Percentiles rank a stretch among this genome's conserved stretches.
phyloP scores from a whole-genome alignment of 2,113 vertebrate species.

The Pterophyllum scalare region DNA sequence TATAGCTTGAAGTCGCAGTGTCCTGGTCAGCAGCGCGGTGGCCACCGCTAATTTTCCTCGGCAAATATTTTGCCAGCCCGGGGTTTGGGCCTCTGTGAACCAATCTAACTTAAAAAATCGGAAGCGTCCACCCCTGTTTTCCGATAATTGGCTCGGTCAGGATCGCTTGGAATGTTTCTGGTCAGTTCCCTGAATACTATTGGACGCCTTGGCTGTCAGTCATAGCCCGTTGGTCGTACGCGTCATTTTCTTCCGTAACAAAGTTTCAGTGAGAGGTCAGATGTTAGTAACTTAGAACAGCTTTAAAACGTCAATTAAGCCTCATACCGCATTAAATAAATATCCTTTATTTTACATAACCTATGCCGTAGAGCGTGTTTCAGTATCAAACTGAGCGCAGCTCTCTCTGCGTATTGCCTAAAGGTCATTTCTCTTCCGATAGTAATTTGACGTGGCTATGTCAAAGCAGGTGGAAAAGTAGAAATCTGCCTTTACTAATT shows the following conservation, averaged over 20 bases:
- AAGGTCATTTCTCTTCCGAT: conserved; percentile 21
- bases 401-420: not conserved
- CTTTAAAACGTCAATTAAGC: not conserved
- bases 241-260: conserved; percentile 77
- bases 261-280: conserved; percentile 79
- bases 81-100: conserved; percentile 79
- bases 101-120: conserved; percentile 70
- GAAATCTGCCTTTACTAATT: not conserved
- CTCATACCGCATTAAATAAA: not conserved
- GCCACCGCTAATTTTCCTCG: conserved; percentile 55
- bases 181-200: conserved; percentile 60
- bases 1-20: not conserved
- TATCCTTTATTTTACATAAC: not conserved
- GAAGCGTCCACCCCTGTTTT: conserved; percentile 29
- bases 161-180: conserved; percentile 62
- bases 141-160: conserved; percentile 68
- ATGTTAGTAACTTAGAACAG: conserved; percentile 59
- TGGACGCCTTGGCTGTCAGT: conserved; percentile 71
- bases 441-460: conserved; percentile 66
- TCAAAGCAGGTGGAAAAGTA: conserved; percentile 39
- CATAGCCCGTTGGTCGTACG: not conserved
- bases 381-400: too few relatives aligned
- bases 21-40: conserved; percentile 27
- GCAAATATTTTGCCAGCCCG: conserved; percentile 70
- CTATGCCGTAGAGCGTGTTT: fast-evolving